Conservation (phyloP, 2,113 vertebrate species). For the Lepisosteus oculatus region DNA sequence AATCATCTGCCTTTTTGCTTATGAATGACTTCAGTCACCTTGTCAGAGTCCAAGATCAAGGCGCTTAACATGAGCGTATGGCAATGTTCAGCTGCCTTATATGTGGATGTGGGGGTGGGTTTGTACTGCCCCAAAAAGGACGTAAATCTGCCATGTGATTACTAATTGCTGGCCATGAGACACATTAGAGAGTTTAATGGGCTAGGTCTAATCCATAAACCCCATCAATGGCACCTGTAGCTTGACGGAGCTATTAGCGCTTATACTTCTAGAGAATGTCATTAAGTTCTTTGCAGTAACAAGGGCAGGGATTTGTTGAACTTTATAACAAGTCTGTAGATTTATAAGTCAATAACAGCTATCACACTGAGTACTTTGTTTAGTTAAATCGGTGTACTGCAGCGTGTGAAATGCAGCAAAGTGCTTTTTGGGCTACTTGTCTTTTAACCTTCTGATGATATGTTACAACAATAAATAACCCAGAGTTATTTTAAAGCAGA, state of each 20-base stretch:
- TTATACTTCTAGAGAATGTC: too few species aligned
- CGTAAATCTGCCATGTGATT: constrained; percentile 5
- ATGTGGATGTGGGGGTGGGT: constrained; percentile 10
- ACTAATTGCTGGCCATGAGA: constrained; percentile 24
- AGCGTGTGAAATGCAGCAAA: neutral
- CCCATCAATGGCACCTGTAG: too few species aligned
- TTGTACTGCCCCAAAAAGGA: constrained; percentile 22
- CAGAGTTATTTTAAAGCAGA: too few species aligned
- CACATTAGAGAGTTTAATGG: neutral
- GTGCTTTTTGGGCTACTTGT: neutral
- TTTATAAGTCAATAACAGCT: neutral
- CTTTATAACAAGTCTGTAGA: neutral
- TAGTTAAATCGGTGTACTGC: neutral
- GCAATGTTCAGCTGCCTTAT: neutral
- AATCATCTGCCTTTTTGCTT: constrained; percentile 27
- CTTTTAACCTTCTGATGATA: neutral
- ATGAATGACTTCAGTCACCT: neutral
- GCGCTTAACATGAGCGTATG: constrained; percentile 1
- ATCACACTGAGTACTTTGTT: neutral
- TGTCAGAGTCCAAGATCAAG: neutral
- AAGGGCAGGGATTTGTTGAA: neutral
- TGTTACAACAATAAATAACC: neutral
- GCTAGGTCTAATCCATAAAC: too few species aligned
- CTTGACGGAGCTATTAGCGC: too few species aligned
- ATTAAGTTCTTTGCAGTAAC: too few species aligned